A percentile compares a stretch with the other conserved stretches of the same genome.
phyloP scores from a whole-genome alignment of 2,797 vertebrate species.

The Chelidonichthys spinosus region DNA sequence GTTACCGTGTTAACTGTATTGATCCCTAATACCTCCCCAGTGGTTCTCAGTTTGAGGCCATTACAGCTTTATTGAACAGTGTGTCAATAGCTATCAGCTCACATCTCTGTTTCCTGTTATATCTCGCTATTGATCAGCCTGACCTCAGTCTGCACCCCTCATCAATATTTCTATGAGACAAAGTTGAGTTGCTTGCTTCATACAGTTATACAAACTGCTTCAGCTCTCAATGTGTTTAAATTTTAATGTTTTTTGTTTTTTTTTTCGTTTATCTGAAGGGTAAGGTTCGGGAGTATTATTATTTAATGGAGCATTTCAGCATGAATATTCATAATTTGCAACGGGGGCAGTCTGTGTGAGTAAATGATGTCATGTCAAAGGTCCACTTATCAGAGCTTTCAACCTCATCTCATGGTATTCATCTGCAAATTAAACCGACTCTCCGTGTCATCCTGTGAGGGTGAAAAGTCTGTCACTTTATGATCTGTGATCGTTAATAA shows the following conservation, averaged over 20 bases:
- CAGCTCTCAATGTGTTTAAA: background rate
- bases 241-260: background rate
- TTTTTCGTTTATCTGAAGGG: conserved; percentile 2
- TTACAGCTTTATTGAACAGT: conserved; percentile 74
- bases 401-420: background rate
- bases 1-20: conserved; percentile 57
- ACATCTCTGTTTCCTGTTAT: conserved; percentile 55
- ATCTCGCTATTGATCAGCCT: conserved; percentile 55
- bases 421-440: background rate
- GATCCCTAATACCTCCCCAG: conserved; percentile 56
- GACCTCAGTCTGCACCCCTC: conserved; percentile 49
- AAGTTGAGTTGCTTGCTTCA: conserved; percentile 16
- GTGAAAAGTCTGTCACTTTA: background rate
- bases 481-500: background rate
- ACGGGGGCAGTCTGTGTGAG: background rate
- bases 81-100: conserved; percentile 67
- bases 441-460: background rate
- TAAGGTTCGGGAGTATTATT: background rate
- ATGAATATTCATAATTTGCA: background rate
- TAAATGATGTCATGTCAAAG: conserved; percentile 6
- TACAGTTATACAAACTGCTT: conserved; percentile 5
- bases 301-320: background rate
- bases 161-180: conserved; percentile 9
- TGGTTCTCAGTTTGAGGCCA: conserved; percentile 62
- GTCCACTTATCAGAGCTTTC: conserved; percentile 1